Base-by-base conservation (phyloP, 2,797 vertebrate genomes). In the Sphaeramia orbicularis region DNA sequence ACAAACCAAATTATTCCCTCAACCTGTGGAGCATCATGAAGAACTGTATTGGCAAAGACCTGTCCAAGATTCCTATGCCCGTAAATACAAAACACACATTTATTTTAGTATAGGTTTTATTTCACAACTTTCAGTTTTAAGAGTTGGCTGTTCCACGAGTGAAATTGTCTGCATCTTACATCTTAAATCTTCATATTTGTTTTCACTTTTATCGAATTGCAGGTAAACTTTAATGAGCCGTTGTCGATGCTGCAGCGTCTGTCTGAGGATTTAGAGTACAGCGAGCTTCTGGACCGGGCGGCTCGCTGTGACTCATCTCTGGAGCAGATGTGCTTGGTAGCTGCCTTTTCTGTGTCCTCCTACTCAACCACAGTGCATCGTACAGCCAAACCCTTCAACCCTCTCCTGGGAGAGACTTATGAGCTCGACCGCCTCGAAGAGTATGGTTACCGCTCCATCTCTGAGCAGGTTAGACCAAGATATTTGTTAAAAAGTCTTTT, bases 21-120 rank as follows among this genome's bases (percentile, higher is more conserved):
- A 99, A 98, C 54, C 84, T 99, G 43, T 98, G 97, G 97, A 97
- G 96, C 91, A 97, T 98, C 85, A 99, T 98, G 97, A 99, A 98
- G 86, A 98, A 98, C 87, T 99, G 97, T 76, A 98, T 99, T 0
- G 97, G 97, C 51, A 99, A 98, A 83, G 97, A 99, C 63, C 90
- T 99, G 15, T 97, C 96, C 43, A 98, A 96, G 92, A 99, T 99
- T 59, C 97, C 97, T 21, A 97, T 97, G 97, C 96, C 96, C 55
- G 96, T 98, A 93, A 94, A 48, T 30, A 2, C 32, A 63, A 42
- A 48, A 32, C 21, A 4, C 16, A 0, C 13, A 19, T 19, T 37
- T 6, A 0, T 7, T 48, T 4, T 6, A 10, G 10, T 24, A 43
- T 52, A 38, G 15, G 48, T 44, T 50, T 50, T 49, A 14, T 56